These are phyloP conservation scores for Cyclophora albipunctata DNA, from an alignment of 2,888 invertebrate species.

Conservation along the genomic window DNA sequence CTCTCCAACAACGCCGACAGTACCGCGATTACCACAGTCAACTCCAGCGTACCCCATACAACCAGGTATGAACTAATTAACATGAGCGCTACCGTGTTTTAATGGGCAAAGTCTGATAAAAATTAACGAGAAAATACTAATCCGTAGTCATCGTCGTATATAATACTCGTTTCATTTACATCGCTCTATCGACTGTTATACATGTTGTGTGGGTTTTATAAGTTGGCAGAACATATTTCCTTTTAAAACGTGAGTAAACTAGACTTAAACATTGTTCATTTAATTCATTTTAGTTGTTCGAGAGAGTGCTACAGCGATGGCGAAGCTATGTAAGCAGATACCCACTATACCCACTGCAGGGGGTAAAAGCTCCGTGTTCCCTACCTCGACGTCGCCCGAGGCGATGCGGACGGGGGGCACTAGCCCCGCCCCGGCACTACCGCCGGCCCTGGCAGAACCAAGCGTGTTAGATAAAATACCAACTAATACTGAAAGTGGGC, in stretches of 20 bases:
- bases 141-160: too few species aligned
- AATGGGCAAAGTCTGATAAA: too few species aligned
- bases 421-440: constrained; percentile 6
- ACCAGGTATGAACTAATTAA: constrained; percentile 40
- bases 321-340: constrained; percentile 47
- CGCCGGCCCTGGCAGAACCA: constrained; percentile 2
- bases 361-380: constrained; percentile 36
- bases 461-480: not conserved
- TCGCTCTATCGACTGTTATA: too few species aligned
- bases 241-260: too few species aligned
- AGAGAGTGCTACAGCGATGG: constrained; percentile 59
- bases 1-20: constrained; percentile 23
- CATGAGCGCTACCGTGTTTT: too few species aligned
- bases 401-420: constrained; percentile 24
- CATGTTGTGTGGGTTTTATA: too few species aligned
- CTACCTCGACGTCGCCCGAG: constrained; percentile 30
- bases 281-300: constrained; percentile 43
- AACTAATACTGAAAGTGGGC: not conserved
- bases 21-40: constrained; percentile 29
- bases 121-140: too few species aligned
- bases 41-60: constrained; percentile 49
- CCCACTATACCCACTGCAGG: constrained; percentile 15
- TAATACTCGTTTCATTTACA: too few species aligned
- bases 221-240: too few species aligned
- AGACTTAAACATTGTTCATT: too few species aligned